Percentiles rank a stretch among this genome's conserved stretches.
phyloP scores from a whole-genome alignment of 92 coral and sea anemone species.

The Epizoanthus ramosus region DNA sequence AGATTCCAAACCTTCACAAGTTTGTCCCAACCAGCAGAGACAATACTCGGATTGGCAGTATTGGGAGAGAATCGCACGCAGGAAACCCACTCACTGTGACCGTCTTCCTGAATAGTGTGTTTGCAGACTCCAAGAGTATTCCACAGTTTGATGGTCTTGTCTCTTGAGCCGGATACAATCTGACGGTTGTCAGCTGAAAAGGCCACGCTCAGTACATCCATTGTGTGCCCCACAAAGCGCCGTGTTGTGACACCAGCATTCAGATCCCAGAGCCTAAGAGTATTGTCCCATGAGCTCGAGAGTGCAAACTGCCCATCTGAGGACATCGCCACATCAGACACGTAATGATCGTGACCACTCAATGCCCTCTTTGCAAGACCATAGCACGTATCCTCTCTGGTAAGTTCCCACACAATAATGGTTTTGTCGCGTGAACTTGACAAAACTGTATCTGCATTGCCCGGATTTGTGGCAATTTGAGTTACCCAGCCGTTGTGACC shows the following conservation, averaged over 20 bases:
- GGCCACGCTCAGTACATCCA: slow-evolving; percentile 94
- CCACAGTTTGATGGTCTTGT: slow-evolving; percentile 92
- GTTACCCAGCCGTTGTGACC: slow-evolving; percentile 99
- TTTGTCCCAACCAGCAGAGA: slow-evolving; percentile 96
- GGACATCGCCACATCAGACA: slow-evolving; percentile 96
- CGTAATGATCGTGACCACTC: slow-evolving; percentile 93
- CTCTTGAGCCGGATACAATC: slow-evolving; percentile 97
- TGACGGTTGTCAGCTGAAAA: slow-evolving; percentile 99
- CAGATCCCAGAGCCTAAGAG: slow-evolving; percentile 94
- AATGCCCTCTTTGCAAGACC: slow-evolving; percentile 72
- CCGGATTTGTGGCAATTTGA: slow-evolving; percentile 97
- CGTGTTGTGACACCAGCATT: slow-evolving; percentile 86
- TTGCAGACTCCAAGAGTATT: slow-evolving; percentile 99
- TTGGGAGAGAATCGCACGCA: slow-evolving; percentile 98
- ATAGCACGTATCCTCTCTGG: slow-evolving; percentile 83
- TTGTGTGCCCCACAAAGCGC: slow-evolving; percentile 89
- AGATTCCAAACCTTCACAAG: slow-evolving; percentile 97
- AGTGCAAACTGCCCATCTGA: slow-evolving; percentile 99
- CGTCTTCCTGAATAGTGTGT: slow-evolving; percentile 94
- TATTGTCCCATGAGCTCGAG: slow-evolving; percentile 95
- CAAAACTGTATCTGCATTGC: slow-evolving; percentile 82
- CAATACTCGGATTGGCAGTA: slow-evolving; percentile 97
- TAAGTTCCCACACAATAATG: slow-evolving; percentile 88
- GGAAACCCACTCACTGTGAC: slow-evolving; percentile 94
- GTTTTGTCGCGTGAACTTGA: slow-evolving; percentile 94